Evolutionary conservation across 2,797 vertebrate species (phyloP), one percentile per base, ranked within the genome.

Genomic region (Melanotaenia nigrans): DNA sequence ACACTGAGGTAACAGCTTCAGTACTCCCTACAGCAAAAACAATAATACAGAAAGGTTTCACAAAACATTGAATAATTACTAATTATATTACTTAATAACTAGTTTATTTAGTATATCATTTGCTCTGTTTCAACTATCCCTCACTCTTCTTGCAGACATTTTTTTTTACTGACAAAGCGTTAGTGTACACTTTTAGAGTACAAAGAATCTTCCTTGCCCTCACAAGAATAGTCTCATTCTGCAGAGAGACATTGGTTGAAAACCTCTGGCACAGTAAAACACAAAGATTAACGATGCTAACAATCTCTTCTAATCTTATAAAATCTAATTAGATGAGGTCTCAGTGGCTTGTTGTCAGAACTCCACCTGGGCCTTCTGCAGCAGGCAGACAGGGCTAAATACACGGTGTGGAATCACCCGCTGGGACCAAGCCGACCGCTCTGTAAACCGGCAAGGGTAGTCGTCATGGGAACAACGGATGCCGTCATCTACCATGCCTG

Each of bases 371-470:
- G 96, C 95, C 73, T 66, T 84, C 54, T 87, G 84, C 78, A 86
- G 60, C 75, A 98, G 93, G 85, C 93, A 92, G 49, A 59, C 28
- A 0, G 97, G 96, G 87, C 95, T 93, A 90, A 98, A 99, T 77
- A 97, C 91, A 20, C 98, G 95, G 12, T 98, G 90, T 54, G 96
- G 96, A 89, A 99, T 95, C 82, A 96, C 85, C 71, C 91, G 86
- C 90, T 98, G 95, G 79, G 90, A 77, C 71, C 82, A 76, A 16
- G 95, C 93, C 62, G 75, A 77, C 77, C 67, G 58, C 71, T 92
- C 87, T 71, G 90, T 92, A 90, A 97, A 98, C 78, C 96, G 96
- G 88, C 98, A 99, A 36, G 96, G 97, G 87, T 98, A 99, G 65
- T 96, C 95, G 79, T 87, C 38, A 78, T 99, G 97, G 90, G 90